phyloP scores from a whole-genome alignment of 2,888 invertebrate species.

The Aplocera efformata region DNA sequence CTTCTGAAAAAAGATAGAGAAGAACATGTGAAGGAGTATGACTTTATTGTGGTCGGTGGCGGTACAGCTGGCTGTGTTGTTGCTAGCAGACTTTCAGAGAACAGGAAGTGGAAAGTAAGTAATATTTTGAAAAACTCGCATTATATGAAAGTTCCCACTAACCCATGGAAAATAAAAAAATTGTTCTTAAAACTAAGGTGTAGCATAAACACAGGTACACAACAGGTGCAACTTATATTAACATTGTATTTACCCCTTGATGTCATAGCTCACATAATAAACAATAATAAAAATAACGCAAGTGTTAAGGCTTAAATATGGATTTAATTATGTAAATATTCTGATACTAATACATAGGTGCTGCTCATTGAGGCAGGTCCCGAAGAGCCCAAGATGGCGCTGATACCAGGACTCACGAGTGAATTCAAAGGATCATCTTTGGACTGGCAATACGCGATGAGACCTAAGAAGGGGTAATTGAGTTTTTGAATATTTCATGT shows the following conservation, averaged over 20 bases:
- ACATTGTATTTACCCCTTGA: no score
- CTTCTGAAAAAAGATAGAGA: slow-evolving; percentile 20
- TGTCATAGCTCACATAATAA: no score
- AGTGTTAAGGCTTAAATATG: no score
- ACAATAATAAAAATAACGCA: no score
- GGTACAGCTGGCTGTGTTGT: slow-evolving; percentile 71
- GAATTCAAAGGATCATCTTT: slow-evolving; percentile 64
- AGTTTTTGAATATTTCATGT: neutral
- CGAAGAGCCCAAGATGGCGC: slow-evolving; percentile 66
- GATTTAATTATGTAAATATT: no score
- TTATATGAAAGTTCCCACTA: slow-evolving; percentile 1
- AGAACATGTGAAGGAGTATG: slow-evolving; percentile 42
- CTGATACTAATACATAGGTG: slow-evolving; percentile 37
- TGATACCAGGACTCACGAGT: slow-evolving; percentile 67
- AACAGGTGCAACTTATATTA: no score
- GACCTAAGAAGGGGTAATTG: slow-evolving; percentile 67
- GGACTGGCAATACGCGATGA: slow-evolving; percentile 69
- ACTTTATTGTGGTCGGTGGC: slow-evolving; percentile 67
- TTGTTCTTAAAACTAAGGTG: no score
- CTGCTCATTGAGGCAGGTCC: slow-evolving; percentile 65
- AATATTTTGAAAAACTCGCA: neutral
- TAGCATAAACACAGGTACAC: no score
- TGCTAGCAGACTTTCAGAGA: slow-evolving; percentile 68
- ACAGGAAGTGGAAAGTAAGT: slow-evolving; percentile 65
- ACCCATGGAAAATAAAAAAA: no score